Conservation (phyloP, 2,888 invertebrate species). For the Chloroclystis v-ata region DNA sequence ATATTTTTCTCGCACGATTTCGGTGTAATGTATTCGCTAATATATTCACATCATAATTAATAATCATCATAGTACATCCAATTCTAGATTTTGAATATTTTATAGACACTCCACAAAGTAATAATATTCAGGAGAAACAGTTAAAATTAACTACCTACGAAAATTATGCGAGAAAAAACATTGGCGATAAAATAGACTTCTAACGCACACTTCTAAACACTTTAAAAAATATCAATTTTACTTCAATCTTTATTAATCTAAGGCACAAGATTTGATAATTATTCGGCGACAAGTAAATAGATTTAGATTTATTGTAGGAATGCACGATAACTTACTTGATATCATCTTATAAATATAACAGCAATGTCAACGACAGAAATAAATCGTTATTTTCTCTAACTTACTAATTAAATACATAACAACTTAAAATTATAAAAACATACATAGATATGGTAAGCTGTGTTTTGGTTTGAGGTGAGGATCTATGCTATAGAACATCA, state of each 20-base stretch:
- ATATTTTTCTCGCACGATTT: too few relatives aligned
- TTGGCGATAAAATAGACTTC: slow-evolving; percentile 33
- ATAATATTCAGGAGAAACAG: too few relatives aligned
- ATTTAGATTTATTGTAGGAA: slow-evolving; percentile 54
- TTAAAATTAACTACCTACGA: too few relatives aligned
- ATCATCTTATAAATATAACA: slow-evolving; percentile 58
- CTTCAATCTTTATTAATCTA: slow-evolving; percentile 60
- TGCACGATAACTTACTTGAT: slow-evolving; percentile 48
- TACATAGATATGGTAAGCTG: slow-evolving; percentile 69
- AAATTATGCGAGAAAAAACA: too few relatives aligned
- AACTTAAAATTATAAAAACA: slow-evolving; percentile 73
- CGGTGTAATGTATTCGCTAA: too few relatives aligned
- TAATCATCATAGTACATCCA: too few relatives aligned
- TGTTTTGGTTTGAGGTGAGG: slow-evolving; percentile 78
- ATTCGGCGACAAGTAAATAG: slow-evolving; percentile 55
- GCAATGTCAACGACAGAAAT: slow-evolving; percentile 57
- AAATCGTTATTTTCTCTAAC: slow-evolving; percentile 65
- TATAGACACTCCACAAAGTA: too few relatives aligned
- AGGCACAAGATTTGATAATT: slow-evolving; percentile 74
- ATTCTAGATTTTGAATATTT: too few relatives aligned
- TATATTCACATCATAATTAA: too few relatives aligned
- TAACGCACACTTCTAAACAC: slow-evolving; percentile 58
- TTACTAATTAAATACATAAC: slow-evolving; percentile 64
- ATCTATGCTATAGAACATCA: slow-evolving; percentile 48
- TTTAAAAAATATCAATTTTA: slow-evolving; percentile 35